These are phyloP conservation scores for Geopemphigus sp. DNA, from an alignment of 1,140 invertebrate genomes.

Conservation along the genomic window DNA sequence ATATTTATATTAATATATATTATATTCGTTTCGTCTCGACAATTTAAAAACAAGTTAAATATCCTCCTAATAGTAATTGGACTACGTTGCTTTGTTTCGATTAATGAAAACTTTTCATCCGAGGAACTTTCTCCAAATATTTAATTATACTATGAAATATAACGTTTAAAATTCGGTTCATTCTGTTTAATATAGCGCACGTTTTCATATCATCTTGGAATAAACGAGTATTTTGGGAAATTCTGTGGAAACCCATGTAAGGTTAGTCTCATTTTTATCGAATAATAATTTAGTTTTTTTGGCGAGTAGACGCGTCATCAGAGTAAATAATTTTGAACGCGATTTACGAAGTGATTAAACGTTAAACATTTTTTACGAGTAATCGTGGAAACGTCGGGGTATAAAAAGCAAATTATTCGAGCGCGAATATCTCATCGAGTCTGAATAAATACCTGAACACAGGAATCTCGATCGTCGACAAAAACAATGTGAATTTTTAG, in stretches of 20 bases:
- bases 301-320: neutral
- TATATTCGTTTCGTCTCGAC: neutral
- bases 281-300: neutral
- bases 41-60: conserved; percentile 9
- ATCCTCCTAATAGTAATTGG: neutral
- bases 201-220: no score
- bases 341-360: neutral
- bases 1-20: no score
- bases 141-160: neutral
- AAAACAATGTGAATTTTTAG: neutral
- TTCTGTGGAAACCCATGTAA: neutral
- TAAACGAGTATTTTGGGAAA: neutral
- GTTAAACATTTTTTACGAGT: neutral
- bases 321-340: neutral
- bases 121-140: neutral
- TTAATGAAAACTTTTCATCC: neutral
- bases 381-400: neutral
- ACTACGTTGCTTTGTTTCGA: neutral
- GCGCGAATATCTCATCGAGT: neutral
- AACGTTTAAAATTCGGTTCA: neutral
- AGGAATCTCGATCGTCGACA: neutral
- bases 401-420: neutral
- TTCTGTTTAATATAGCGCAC: neutral
- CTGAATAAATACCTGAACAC: neutral
- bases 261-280: neutral